These are phyloP conservation scores for Thecophora atra DNA, from an alignment of 2,888 invertebrate species.

Conservation along the genomic window DNA sequence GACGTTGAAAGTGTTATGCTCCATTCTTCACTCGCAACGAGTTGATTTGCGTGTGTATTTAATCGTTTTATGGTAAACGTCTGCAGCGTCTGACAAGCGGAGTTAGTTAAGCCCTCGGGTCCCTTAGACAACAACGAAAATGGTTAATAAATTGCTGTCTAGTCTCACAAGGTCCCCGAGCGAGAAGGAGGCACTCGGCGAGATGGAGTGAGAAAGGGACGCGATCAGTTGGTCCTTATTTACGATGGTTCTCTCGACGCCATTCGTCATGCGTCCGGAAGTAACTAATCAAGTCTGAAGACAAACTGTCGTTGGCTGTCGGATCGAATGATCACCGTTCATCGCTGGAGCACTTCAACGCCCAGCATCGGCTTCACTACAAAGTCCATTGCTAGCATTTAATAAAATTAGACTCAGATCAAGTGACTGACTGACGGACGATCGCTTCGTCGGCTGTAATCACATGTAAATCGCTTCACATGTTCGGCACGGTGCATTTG, in stretches of 20 bases:
- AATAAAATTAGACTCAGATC: not conserved
- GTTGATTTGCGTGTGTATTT: too few relatives aligned
- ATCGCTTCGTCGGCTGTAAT: not conserved
- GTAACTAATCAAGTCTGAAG: slow-evolving; percentile 27
- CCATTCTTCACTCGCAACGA: too few relatives aligned
- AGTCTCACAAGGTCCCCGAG: not conserved
- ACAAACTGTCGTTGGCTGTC: slow-evolving; percentile 9
- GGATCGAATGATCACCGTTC: slow-evolving; percentile 4
- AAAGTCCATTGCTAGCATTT: not conserved
- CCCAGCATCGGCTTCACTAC: not conserved
- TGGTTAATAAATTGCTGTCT: not conserved
- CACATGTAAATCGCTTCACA: not conserved
- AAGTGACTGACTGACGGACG: slow-evolving; percentile 6
- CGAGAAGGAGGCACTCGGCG: not conserved
- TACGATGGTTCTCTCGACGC: not conserved
- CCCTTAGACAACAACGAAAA: not conserved
- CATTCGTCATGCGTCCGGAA: slow-evolving; percentile 24
- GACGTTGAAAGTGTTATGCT: too few relatives aligned
- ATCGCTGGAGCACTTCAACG: slow-evolving; percentile 6
- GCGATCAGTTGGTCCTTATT: too few relatives aligned
- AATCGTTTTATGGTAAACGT: too few relatives aligned
- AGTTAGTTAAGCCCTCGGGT: too few relatives aligned
- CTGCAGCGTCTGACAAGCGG: too few relatives aligned
- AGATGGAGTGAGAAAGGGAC: too few relatives aligned
- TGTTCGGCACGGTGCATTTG: not conserved